A percentile compares a stretch with the other conserved stretches of the same genome.
These are phyloP conservation scores for Phytoseiulus persimilis DNA, from an alignment of 2,888 invertebrate species.

Conservation along the genomic window DNA sequence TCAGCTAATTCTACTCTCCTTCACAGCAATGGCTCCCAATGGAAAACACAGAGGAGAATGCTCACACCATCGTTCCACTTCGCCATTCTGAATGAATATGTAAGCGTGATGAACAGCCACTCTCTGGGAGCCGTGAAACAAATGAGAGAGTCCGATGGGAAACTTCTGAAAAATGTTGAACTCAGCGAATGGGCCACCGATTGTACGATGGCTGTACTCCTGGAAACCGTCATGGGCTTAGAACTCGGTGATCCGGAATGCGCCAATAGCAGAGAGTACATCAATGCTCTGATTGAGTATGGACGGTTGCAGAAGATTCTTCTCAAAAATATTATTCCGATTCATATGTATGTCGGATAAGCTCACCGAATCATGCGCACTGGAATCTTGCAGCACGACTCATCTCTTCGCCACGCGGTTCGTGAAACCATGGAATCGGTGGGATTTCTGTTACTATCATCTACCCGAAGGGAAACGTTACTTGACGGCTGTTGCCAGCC, in stretches of 20 bases:
- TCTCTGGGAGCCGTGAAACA: not conserved
- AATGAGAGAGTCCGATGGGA: not conserved
- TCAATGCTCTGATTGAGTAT: not conserved
- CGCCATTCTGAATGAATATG: not conserved
- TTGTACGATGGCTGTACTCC: constrained; percentile 8
- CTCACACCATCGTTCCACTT: not conserved
- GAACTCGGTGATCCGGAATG: not conserved
- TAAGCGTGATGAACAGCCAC: not conserved
- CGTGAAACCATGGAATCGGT: not conserved
- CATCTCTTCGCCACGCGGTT: not conserved
- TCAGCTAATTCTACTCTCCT: not conserved
- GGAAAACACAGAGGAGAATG: not conserved
- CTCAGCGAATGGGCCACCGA: constrained; percentile 6
- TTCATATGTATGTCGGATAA: not conserved
- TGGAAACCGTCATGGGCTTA: constrained; percentile 20
- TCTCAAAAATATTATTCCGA: not conserved
- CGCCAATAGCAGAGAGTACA: not conserved
- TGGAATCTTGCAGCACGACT: not conserved
- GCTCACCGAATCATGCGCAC: not conserved
- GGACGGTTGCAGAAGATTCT: not conserved
- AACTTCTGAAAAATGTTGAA: not conserved
- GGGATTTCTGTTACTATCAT: not conserved
- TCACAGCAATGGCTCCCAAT: constrained; percentile 8
- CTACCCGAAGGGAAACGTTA: not conserved
- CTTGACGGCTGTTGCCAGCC: not conserved